Conservation (phyloP, 2,797 vertebrate genomes). For the Lagodon rhomboides region DNA sequence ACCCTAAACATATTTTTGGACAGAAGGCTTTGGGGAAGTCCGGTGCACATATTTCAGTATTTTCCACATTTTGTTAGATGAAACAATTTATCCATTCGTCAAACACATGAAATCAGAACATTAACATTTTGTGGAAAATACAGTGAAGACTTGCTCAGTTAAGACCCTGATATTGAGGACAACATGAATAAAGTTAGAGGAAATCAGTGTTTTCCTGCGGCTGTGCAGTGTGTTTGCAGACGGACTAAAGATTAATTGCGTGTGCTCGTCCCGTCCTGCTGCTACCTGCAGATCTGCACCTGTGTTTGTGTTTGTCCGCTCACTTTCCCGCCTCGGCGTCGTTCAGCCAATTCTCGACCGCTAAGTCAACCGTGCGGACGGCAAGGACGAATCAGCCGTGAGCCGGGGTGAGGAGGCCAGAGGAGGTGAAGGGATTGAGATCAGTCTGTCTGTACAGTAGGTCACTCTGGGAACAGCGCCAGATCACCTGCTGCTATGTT, state of each 20-base stretch:
- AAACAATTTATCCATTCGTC: neutral
- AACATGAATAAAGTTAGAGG: neutral
- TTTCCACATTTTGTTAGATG: neutral
- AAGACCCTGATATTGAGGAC: neutral
- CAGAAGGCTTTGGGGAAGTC: neutral
- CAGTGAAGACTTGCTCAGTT: neutral
- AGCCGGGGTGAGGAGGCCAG: slow-evolving; percentile 9
- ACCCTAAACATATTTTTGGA: too few species aligned
- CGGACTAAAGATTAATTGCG: neutral
- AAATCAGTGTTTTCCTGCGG: neutral
- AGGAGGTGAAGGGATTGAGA: slow-evolving; percentile 67
- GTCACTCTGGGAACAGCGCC: slow-evolving; percentile 61
- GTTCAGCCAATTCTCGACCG: neutral
- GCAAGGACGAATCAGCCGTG: slow-evolving; percentile 7
- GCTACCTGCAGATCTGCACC: slow-evolving; percentile 17
- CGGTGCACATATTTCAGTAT: neutral
- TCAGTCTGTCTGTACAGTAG: slow-evolving; percentile 69
- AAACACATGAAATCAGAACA: neutral
- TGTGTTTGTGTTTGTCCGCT: slow-evolving; percentile 1
- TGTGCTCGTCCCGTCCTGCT: neutral
- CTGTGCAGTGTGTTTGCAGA: neutral
- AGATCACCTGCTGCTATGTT: slow-evolving; percentile 66
- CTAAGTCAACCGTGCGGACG: slow-evolving; percentile 5
- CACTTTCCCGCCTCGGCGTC: slow-evolving; percentile 2
- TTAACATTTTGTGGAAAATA: neutral